Percentiles rank a stretch among this genome's conserved stretches.
Evolutionary conservation across 1,140 invertebrate species (phyloP).

Genomic region (Apis cerana): DNA sequence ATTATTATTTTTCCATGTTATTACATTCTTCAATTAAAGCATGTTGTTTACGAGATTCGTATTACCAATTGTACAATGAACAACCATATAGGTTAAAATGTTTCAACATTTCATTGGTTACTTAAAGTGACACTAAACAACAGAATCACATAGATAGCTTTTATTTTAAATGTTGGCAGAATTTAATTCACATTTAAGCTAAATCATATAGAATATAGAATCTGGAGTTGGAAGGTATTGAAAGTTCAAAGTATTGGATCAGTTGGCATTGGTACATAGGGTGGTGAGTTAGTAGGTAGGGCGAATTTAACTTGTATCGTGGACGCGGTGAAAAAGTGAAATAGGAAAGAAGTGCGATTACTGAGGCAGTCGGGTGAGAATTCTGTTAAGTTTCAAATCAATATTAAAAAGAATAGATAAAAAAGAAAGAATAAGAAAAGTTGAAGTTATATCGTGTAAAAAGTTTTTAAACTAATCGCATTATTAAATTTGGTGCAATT

Average conservation of each 20-base stretch:
- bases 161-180: conserved; percentile 2
- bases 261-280: neutral
- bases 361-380: conserved; percentile 2
- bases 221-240: neutral
- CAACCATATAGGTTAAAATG: too few relatives aligned
- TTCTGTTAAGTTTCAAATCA: neutral
- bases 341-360: conserved; percentile 17
- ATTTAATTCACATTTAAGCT: neutral
- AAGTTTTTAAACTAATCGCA: neutral
- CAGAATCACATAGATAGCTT: neutral
- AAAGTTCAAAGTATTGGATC: neutral
- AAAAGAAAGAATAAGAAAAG: neutral
- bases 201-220: neutral
- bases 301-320: neutral
- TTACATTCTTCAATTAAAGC: neutral
- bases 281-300: neutral
- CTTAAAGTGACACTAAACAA: neutral
- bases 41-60: too few relatives aligned
- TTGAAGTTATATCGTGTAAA: neutral
- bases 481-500: neutral
- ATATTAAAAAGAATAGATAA: neutral
- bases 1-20: neutral
- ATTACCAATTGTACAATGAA: neutral
- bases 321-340: neutral
- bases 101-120: neutral